These are phyloP conservation scores for Polymixis lichenea DNA, from an alignment of 2,888 invertebrate species.

Conservation along the genomic window DNA sequence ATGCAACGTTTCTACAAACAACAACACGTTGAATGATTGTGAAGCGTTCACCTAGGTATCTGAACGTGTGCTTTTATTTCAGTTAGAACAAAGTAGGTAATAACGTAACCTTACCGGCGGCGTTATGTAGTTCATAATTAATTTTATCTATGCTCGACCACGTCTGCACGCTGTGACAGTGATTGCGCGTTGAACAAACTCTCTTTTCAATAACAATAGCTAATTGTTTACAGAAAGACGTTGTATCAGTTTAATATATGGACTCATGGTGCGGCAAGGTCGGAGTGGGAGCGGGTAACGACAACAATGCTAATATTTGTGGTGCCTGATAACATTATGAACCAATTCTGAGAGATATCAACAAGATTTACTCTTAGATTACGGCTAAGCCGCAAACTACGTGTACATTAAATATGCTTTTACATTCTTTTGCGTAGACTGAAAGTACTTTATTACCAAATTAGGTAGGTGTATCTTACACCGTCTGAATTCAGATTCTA, in stretches of 20 bases:
- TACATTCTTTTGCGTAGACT: constrained; percentile 71
- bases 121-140: constrained; percentile 52
- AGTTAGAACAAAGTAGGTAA: constrained; percentile 43
- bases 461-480: not conserved
- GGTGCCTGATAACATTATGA: constrained; percentile 87
- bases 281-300: constrained; percentile 82
- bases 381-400: constrained; percentile 82
- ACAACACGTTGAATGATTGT: constrained; percentile 21
- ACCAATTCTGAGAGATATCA: constrained; percentile 87
- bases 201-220: constrained; percentile 76
- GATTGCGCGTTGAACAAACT: constrained; percentile 65
- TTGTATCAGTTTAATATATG: constrained; percentile 80
- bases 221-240: constrained; percentile 74
- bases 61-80: constrained; percentile 47
- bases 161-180: constrained; percentile 55
- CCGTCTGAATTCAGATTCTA: not conserved
- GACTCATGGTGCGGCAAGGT: constrained; percentile 80
- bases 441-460: constrained; percentile 53
- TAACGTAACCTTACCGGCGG: constrained; percentile 35
- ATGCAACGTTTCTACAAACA: constrained; percentile 25
- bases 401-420: constrained; percentile 78
- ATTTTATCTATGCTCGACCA: constrained; percentile 66
- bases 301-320: constrained; percentile 87
- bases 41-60: constrained; percentile 24
- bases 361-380: constrained; percentile 89